Evolutionary conservation across 2,113 vertebrate species (phyloP).

Genomic region (Semicossyphus pulcher): DNA sequence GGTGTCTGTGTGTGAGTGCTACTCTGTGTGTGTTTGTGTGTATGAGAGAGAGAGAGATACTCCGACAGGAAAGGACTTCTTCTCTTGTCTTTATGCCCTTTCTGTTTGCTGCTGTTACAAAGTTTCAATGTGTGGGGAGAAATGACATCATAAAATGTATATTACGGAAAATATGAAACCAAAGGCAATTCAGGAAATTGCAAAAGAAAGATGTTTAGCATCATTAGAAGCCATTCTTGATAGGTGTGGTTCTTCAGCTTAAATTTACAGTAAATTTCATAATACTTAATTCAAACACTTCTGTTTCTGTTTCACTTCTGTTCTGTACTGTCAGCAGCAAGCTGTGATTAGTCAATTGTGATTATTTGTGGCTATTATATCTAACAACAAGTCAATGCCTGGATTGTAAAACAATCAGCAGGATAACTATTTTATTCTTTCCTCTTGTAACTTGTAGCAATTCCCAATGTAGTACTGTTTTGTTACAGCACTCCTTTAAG

Average conservation of each 20-base stretch:
- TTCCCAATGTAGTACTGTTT: conserved; percentile 8
- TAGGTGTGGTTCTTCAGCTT: neutral
- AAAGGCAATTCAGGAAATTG: conserved; percentile 1
- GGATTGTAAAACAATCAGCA: no score
- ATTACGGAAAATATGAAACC: conserved; percentile 39
- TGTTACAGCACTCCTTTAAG: conserved; percentile 1
- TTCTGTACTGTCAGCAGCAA: neutral
- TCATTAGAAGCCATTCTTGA: neutral
- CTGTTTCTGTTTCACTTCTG: no score
- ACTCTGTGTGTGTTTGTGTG: neutral
- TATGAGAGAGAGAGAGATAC: neutral
- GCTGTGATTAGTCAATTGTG: neutral
- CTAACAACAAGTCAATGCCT: no score
- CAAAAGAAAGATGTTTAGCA: conserved; percentile 7
- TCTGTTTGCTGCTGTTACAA: conserved; percentile 43
- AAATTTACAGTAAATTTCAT: neutral
- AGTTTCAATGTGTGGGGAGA: conserved; percentile 14
- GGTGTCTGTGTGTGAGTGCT: conserved; percentile 30
- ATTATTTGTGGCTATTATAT: neutral
- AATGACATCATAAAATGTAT: conserved; percentile 27
- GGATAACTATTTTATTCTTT: neutral
- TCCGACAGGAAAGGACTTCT: conserved; percentile 30
- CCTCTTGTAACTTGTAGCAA: neutral
- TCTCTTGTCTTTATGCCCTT: conserved; percentile 44
- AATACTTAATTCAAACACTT: neutral